Conservation (phyloP, 2,113 vertebrate species). For the Halichoeres trimaculatus region DNA sequence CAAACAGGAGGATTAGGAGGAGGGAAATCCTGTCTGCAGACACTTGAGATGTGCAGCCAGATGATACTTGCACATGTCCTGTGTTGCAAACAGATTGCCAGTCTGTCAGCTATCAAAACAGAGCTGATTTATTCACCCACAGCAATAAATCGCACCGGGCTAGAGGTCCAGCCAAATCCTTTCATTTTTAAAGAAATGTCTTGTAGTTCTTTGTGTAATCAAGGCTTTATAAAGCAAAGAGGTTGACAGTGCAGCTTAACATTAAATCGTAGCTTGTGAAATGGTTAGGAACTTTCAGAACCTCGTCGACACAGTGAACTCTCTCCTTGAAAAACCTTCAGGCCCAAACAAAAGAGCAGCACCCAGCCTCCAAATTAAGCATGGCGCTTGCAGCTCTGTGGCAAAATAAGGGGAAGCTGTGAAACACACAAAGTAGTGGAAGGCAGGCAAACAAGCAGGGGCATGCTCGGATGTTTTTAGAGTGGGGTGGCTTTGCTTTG, state of each 20-base stretch:
- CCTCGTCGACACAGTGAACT: slow-evolving; percentile 27
- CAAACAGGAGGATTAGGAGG: slow-evolving; percentile 16
- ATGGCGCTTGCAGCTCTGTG: slow-evolving; percentile 1
- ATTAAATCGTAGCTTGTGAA: too few relatives aligned
- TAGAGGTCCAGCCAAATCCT: background rate
- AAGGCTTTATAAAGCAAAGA: too few relatives aligned
- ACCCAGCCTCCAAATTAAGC: background rate
- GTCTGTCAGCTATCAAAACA: background rate
- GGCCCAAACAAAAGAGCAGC: background rate
- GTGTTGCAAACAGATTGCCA: background rate
- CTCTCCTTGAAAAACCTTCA: slow-evolving; percentile 22
- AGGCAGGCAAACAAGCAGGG: background rate
- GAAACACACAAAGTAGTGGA: background rate
- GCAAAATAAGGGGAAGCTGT: background rate
- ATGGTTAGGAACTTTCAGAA: background rate
- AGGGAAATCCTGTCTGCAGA: slow-evolving; percentile 19
- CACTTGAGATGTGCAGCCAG: slow-evolving; percentile 12
- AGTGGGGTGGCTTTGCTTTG: too few relatives aligned
- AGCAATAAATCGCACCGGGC: background rate
- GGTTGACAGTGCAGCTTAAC: too few relatives aligned
- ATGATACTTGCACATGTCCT: slow-evolving; percentile 14
- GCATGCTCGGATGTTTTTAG: too few relatives aligned
- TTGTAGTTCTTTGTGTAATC: too few relatives aligned
- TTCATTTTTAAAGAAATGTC: too few relatives aligned
- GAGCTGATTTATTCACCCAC: background rate